Conservation (phyloP, 2,888 invertebrate genomes). For the Cephus nigrinus region DNA sequence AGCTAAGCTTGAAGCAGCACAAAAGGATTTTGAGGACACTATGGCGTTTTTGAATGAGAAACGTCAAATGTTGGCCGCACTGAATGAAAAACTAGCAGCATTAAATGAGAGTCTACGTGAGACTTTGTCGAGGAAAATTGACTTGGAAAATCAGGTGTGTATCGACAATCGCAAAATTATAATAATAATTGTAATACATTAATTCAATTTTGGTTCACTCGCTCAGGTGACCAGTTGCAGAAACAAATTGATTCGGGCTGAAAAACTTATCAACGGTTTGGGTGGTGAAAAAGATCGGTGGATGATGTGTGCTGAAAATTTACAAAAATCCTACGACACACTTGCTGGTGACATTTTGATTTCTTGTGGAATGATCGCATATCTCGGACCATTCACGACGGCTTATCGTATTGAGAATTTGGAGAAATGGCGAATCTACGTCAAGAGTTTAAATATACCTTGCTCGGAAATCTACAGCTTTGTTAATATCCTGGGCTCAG, state of each 20-base stretch:
- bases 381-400: slow-evolving; percentile 86
- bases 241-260: slow-evolving; percentile 85
- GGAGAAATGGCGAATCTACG: slow-evolving; percentile 79
- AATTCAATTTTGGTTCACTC: not conserved
- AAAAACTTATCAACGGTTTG: slow-evolving; percentile 87
- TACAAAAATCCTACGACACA: slow-evolving; percentile 82
- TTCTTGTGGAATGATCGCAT: slow-evolving; percentile 89
- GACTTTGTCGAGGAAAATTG: slow-evolving; percentile 75
- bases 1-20: slow-evolving; percentile 82
- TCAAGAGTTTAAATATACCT: slow-evolving; percentile 78
- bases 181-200: not conserved
- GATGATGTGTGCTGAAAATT: slow-evolving; percentile 80
- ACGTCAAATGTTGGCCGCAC: slow-evolving; percentile 78
- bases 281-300: slow-evolving; percentile 91
- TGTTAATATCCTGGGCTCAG: slow-evolving; percentile 81
- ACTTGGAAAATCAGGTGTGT: slow-evolving; percentile 79
- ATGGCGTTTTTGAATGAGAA: slow-evolving; percentile 89
- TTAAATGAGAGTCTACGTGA: slow-evolving; percentile 77
- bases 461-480: slow-evolving; percentile 81
- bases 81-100: slow-evolving; percentile 81
- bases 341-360: slow-evolving; percentile 91
- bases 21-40: slow-evolving; percentile 83
- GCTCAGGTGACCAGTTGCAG: slow-evolving; percentile 70
- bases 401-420: slow-evolving; percentile 73
- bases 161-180: not conserved